A percentile compares a stretch with the other conserved stretches of the same genome.
phyloP scores from a whole-genome alignment of 2,797 vertebrate species.

The Mus spretus region DNA sequence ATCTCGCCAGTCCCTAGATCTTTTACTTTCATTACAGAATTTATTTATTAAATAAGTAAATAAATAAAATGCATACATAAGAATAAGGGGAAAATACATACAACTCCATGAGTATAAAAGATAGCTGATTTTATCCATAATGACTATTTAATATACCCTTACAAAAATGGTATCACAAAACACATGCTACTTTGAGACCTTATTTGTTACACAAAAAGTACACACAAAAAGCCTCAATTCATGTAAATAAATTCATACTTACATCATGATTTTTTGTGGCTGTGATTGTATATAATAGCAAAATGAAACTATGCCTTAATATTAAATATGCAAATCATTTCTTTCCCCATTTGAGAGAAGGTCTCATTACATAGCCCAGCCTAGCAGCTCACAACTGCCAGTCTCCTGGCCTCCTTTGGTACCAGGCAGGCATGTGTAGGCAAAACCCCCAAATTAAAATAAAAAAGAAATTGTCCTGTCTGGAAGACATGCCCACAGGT shows the following conservation, averaged over 20 bases:
- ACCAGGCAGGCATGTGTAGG: not conserved
- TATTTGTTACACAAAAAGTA: not conserved
- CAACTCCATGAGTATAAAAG: not conserved
- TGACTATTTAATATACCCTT: not conserved
- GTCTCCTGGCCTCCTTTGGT: not conserved
- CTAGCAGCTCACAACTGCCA: not conserved
- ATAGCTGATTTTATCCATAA: not conserved
- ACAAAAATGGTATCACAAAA: not conserved
- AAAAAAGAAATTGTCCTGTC: not conserved
- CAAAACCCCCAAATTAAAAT: not conserved
- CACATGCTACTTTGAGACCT: not conserved
- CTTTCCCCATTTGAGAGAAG: not conserved
- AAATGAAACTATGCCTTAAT: not conserved
- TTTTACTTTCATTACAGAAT: not conserved
- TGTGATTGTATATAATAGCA: not conserved
- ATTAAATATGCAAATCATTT: not conserved
- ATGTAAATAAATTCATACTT: not conserved
- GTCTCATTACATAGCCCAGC: not conserved
- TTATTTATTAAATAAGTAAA: not conserved
- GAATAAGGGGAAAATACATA: not conserved
- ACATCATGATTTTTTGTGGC: not conserved
- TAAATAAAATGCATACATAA: not conserved
- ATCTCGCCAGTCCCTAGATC: not conserved
- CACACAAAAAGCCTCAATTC: not conserved
- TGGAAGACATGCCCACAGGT: not conserved